Percentiles rank a stretch among this genome's conserved stretches.
Evolutionary conservation across 2,113 vertebrate species (phyloP).

Genomic region (Tragelaphus imberbis): DNA sequence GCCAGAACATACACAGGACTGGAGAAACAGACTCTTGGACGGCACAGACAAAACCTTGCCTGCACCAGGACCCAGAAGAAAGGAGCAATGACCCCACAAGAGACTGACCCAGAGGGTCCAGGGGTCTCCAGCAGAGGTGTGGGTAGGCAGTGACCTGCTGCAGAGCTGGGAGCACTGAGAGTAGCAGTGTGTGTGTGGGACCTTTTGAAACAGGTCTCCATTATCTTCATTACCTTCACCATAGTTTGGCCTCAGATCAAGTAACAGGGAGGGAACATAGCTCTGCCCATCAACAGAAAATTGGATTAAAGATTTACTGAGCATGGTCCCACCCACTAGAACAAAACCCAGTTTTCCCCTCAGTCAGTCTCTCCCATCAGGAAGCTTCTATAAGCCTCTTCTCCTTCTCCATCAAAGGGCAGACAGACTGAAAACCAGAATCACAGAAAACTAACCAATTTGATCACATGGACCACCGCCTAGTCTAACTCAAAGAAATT

Average conservation of each 20-base stretch:
- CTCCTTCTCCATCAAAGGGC: neutral
- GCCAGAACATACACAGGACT: neutral
- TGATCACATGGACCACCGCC: neutral
- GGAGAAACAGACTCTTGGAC: neutral
- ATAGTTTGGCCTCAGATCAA: neutral
- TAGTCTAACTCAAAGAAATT: neutral
- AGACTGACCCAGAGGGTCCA: neutral
- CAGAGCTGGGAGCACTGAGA: neutral
- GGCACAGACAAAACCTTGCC: neutral
- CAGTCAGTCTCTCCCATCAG: neutral
- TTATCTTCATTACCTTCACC: neutral
- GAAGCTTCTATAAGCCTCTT: neutral
- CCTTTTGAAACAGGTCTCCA: neutral
- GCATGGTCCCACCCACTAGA: neutral
- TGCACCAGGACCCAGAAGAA: neutral
- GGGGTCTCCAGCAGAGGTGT: neutral
- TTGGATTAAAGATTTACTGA: neutral
- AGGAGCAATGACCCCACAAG: neutral
- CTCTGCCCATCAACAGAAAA: neutral
- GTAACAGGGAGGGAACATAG: neutral
- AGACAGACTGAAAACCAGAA: neutral
- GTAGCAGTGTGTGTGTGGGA: neutral
- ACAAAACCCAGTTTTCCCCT: neutral
- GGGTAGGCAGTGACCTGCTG: accelerated
- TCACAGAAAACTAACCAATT: neutral